phyloP scores from a whole-genome alignment of 2,113 vertebrate species.

The Hipposideros armiger region DNA sequence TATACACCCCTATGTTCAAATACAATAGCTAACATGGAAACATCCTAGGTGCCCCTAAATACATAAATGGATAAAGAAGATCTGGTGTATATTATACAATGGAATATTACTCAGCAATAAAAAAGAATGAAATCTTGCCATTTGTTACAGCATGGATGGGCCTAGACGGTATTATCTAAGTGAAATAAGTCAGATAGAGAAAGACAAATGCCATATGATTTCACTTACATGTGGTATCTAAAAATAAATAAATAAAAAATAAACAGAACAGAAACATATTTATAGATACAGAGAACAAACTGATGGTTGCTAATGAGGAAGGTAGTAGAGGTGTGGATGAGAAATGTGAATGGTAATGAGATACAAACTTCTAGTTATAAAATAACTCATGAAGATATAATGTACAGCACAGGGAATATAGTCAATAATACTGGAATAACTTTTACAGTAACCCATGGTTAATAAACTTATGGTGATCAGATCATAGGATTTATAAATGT shows the following conservation, averaged over 20 bases:
- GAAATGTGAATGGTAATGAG: background rate
- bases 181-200: background rate
- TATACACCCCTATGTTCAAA: background rate
- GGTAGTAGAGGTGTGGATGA: background rate
- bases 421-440: background rate
- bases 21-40: background rate
- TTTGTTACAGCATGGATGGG: background rate
- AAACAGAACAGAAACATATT: background rate
- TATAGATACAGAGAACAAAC: background rate
- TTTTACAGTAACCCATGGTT: background rate
- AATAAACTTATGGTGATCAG: background rate
- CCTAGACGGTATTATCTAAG: background rate
- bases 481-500: background rate
- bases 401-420: no score
- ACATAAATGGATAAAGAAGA: background rate
- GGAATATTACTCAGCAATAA: background rate
- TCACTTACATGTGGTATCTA: background rate
- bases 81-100: background rate
- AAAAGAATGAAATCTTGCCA: no score
- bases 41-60: background rate
- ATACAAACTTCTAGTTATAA: background rate
- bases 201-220: background rate
- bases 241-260: background rate
- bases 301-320: no score
- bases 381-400: background rate